Evolutionary conservation across 2,797 vertebrate species (phyloP), one percentile per base, ranked within the genome.

Genomic region (Phalloptychus januarius): DNA sequence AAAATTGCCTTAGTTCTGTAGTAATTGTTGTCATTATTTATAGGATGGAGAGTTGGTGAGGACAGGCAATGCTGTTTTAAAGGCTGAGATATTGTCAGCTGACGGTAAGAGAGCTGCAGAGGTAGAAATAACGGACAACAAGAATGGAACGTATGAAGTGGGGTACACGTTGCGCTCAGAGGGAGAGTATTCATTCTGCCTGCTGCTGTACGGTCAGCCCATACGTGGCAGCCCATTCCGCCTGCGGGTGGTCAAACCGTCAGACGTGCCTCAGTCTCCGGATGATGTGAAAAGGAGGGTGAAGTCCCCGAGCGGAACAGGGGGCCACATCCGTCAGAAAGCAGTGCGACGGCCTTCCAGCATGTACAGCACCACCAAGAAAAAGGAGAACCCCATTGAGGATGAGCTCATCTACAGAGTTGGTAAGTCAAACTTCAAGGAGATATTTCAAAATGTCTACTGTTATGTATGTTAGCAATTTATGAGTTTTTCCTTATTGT

Each of bases 341-440:
- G 98, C 98, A 0, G 96, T 99, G 40, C 94, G 98, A 0, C 94
- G 98, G 45, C 98, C 98, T 1, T 97, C 97, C 86, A 98, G 97
- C 91, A 99, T 99, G 98, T 99, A 99, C 91, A 97, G 98, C 95
- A 97, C 96, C 0, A 97, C 96, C 91, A 99, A 98, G 91, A 97
- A 97, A 84, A 99, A 99, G 92, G 98, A 99, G 91, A 99, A 99
- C 91, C 98, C 98, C 63, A 99, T 99, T 0, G 98, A 99, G 89
- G 98, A 99, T 0, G 98, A 99, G 78, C 97, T 99, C 72, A 98
- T 99, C 95, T 97, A 98, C 88, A 96, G 98, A 36, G 97, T 99
- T 7, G 98, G 98, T 99, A 94, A 95, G 95, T 81, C 3, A 7
- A 33, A 58, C 28, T 16, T 2, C 56, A 12, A 7, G 13, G 16